Conservation (phyloP, 2,797 vertebrate species). For the Danio aesculapii region DNA sequence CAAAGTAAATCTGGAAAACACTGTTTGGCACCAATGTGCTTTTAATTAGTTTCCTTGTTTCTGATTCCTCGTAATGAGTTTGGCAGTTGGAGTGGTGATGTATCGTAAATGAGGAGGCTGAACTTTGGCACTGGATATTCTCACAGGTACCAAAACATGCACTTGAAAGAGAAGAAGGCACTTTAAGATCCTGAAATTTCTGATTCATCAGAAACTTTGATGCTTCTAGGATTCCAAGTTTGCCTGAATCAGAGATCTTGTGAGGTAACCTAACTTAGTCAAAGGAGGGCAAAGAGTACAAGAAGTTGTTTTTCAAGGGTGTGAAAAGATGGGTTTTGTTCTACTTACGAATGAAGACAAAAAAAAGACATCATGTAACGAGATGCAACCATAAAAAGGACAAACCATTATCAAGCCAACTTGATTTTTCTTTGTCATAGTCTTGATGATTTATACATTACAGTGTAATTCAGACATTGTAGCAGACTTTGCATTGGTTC, state of each 20-base stretch:
- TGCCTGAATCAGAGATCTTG: neutral
- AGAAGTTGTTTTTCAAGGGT: neutral
- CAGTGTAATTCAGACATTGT: too few species aligned
- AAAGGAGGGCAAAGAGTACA: neutral
- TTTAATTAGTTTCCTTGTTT: slow-evolving; percentile 45
- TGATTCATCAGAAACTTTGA: neutral
- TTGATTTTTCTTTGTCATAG: too few species aligned
- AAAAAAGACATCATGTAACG: too few species aligned
- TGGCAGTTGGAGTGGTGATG: slow-evolving; percentile 38
- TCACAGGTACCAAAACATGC: neutral
- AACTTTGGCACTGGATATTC: slow-evolving; percentile 24
- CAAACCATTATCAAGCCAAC: too few species aligned
- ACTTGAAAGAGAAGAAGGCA: slow-evolving; percentile 10
- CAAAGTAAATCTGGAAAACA: slow-evolving; percentile 15
- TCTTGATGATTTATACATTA: too few species aligned
- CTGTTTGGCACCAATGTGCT: slow-evolving; percentile 23
- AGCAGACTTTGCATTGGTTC: too few species aligned
- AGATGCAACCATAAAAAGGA: too few species aligned
- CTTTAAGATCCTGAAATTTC: slow-evolving; percentile 1
- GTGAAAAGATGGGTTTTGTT: too few species aligned
- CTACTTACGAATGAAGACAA: too few species aligned
- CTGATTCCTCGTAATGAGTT: slow-evolving; percentile 50
- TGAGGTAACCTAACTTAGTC: neutral
- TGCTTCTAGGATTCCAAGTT: neutral
- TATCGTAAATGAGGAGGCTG: slow-evolving; percentile 26